Evolutionary conservation across 2,888 invertebrate genomes (phyloP).

Genomic region (Conus canariensis): DNA sequence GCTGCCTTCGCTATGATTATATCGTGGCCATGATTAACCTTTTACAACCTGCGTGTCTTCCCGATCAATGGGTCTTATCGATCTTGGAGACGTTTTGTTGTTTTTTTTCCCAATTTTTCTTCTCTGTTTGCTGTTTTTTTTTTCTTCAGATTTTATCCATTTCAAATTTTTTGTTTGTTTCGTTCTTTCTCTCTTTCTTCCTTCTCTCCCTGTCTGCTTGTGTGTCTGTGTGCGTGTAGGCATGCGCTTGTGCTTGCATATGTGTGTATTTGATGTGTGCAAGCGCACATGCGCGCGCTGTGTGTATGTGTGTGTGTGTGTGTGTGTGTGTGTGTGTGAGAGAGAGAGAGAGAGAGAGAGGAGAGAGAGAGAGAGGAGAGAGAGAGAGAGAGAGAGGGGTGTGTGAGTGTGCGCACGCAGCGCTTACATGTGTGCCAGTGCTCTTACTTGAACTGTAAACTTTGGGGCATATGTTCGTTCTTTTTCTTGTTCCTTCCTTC

Average conservation of each 20-base stretch:
- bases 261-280: background rate
- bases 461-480: background rate
- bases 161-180: no score
- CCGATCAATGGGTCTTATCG: background rate
- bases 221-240: slow-evolving; percentile 4
- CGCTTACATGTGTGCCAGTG: no score
- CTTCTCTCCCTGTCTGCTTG: background rate
- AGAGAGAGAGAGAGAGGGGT: no score
- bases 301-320: slow-evolving; percentile 21
- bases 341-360: no score
- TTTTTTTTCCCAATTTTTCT: no score
- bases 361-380: no score
- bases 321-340: slow-evolving; percentile 31
- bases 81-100: background rate
- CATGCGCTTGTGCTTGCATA: background rate
- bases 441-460: no score
- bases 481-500: background rate
- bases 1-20: background rate
- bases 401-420: no score
- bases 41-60: background rate
- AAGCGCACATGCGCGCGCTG: background rate
- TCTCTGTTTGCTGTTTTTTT: no score
- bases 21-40: background rate
- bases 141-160: no score
- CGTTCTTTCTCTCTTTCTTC: no score